These are phyloP conservation scores for Cromileptes altivelis DNA, from an alignment of 2,113 vertebrate species.

Conservation along the genomic window DNA sequence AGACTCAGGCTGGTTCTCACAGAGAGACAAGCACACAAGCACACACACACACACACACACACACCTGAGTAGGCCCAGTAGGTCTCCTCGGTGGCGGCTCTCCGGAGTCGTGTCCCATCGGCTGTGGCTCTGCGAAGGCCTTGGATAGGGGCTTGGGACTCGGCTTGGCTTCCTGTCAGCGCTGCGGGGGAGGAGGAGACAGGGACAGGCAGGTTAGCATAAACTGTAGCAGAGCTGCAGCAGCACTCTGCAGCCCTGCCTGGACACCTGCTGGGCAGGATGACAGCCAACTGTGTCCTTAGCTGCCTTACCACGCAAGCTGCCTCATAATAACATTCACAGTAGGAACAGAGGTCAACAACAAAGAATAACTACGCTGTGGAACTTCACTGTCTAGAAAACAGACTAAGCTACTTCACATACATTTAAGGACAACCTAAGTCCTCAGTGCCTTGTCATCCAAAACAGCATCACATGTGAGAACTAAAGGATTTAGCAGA, in stretches of 20 bases:
- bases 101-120: conserved; percentile 86
- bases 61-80: conserved; percentile 98
- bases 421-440: neutral
- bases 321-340: conserved; percentile 41
- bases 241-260: conserved; percentile 13
- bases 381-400: conserved; percentile 13
- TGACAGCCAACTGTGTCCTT: conserved; percentile 60
- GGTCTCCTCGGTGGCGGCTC: conserved; percentile 87
- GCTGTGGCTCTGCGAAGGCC: conserved; percentile 79
- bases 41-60: conserved; percentile 51
- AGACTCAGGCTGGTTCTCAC: neutral
- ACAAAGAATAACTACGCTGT: conserved; percentile 12
- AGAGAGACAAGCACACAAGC: neutral
- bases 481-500: neutral
- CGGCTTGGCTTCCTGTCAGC: conserved; percentile 89
- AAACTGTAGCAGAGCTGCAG: conserved; percentile 27
- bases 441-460: neutral
- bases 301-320: conserved; percentile 43
- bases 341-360: conserved; percentile 40
- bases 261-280: conserved; percentile 45
- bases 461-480: neutral
- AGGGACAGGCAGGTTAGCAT: conserved; percentile 51
- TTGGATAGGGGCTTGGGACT: conserved; percentile 62
- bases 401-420: neutral
- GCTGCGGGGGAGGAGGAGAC: conserved; percentile 79